phyloP scores from a whole-genome alignment of 2,113 vertebrate genomes.

The Prunella himalayana region DNA sequence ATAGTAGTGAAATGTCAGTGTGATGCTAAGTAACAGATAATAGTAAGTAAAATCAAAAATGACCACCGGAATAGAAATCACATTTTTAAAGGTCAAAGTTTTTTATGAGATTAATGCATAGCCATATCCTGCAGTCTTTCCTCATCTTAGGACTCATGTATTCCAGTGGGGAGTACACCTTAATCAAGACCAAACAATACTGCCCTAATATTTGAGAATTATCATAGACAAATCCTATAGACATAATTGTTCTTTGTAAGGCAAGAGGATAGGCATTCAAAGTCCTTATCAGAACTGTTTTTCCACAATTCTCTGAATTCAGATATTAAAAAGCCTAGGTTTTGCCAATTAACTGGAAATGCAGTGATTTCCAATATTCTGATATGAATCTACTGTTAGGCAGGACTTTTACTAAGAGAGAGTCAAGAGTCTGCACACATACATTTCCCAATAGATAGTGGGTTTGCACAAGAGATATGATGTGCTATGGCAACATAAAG shows the following conservation, averaged over 20 bases:
- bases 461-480: not conserved
- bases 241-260: not conserved
- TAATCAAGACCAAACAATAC: not conserved
- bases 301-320: not conserved
- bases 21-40: not conserved
- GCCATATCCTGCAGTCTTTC: not conserved
- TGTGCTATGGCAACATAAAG: not conserved
- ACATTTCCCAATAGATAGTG: not conserved
- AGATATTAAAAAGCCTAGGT: not conserved
- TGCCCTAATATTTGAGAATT: not conserved
- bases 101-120: not conserved
- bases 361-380: not conserved
- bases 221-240: not conserved
- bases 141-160: not conserved
- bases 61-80: not conserved
- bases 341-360: conserved; percentile 9
- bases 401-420: not conserved
- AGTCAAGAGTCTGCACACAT: not conserved
- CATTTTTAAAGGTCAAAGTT: not conserved
- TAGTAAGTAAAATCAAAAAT: not conserved
- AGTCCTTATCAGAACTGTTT: not conserved
- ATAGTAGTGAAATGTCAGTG: not conserved
- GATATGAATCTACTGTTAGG: not conserved
- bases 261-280: not conserved
- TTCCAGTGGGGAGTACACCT: not conserved